Base-by-base conservation (phyloP, 2,797 vertebrate species). In the Ptychobarbus kaznakovi region DNA sequence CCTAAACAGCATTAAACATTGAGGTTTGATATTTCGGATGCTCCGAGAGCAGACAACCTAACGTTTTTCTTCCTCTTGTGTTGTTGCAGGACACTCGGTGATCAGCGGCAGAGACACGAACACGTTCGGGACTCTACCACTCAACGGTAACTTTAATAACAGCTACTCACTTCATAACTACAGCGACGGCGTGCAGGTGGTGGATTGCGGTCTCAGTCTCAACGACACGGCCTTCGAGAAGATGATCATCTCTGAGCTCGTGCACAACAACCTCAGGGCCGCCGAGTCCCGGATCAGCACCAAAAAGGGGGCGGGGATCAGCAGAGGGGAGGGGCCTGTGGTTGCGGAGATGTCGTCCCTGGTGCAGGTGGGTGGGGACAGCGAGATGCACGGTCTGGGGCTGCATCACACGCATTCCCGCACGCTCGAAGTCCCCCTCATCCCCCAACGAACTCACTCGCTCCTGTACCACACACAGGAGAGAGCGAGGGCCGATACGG, bases 111-210 rank as follows among this genome's bases (percentile, higher is more conserved):
- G 97, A 97, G 98, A 99, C 95, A 97, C 97, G 96, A 99, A 97
- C 97, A 97, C 98, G 96, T 99, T 99, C 97, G 98, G 99, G 97
- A 99, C 98, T 95, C 98, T 99, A 97, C 98, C 98, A 96, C 98
- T 99, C 97, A 99, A 99, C 97, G 98, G 98, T 97, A 99, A 99
- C 94, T 99, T 99, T 95, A 99, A 99, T 94, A 99, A 99, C 94
- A 99, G 98, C 96, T 99, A 99, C 95, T 99, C 98, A 46, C 94
- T 99, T 92, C 97, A 97, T 92, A 99, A 99, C 95, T 99, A 98
- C 92, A 95, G 94, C 9, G 96, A 98, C 92, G 95, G 97, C 12
- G 96, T 99, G 93, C 97, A 97, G 94, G 98, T 97, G 86, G 96
- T 98, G 92, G 97, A 98, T 95, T 99, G 98, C 92, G 98, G 98